phyloP scores from a whole-genome alignment of 2,797 vertebrate genomes.

The Pelochelys cantorii region DNA sequence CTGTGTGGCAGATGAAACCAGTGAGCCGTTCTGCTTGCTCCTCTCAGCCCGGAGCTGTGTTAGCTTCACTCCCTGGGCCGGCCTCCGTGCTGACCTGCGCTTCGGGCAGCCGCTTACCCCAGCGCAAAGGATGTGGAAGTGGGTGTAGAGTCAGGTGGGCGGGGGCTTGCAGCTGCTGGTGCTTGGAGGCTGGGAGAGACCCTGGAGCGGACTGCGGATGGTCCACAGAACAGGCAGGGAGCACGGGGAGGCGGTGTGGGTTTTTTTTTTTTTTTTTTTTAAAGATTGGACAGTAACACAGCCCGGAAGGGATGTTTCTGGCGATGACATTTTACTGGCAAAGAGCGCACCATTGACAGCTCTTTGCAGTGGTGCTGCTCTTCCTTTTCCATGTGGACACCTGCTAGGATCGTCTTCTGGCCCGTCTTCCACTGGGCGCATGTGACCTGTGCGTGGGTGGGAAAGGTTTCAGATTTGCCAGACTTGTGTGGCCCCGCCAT shows the following conservation, averaged over 20 bases:
- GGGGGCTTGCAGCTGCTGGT: fast-evolving
- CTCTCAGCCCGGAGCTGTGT: background rate
- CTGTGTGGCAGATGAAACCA: background rate
- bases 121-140: too few relatives aligned
- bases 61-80: background rate
- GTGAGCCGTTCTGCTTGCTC: background rate
- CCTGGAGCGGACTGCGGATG: background rate
- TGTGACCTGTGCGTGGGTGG: fast-evolving
- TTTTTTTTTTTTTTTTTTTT: background rate
- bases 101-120: background rate
- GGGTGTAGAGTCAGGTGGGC: background rate
- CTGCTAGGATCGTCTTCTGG: background rate
- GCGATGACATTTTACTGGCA: background rate
- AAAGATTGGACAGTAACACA: background rate
- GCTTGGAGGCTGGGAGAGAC: background rate
- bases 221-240: background rate
- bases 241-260: background rate
- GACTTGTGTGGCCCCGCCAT: background rate
- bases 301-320: background rate
- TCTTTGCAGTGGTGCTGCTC: background rate
- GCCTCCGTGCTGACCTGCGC: background rate
- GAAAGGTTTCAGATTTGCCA: background rate
- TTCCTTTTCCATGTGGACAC: fast-evolving
- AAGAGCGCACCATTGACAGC: background rate
- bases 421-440: fast-evolving